phyloP scores from a whole-genome alignment of 64 coral and sea anemone species.

The Cladopsammia gracilis region DNA sequence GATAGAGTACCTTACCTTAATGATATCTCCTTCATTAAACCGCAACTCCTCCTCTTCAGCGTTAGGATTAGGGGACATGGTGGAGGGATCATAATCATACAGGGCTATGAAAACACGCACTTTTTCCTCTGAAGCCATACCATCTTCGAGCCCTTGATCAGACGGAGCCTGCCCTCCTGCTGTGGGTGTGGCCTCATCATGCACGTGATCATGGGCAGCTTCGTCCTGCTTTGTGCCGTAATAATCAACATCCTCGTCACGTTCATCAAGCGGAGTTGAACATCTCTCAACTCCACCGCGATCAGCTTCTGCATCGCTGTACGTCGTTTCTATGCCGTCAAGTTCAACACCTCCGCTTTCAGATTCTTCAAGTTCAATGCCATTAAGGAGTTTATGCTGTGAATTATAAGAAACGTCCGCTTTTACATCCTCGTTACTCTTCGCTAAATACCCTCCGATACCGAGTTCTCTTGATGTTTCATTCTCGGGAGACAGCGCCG shows the following conservation, averaged over 20 bases:
- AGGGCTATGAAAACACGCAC: conserved; percentile 88
- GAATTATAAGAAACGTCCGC: conserved; percentile 2
- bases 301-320: conserved; percentile 63
- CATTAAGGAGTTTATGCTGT: conserved; percentile 9
- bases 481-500: not conserved
- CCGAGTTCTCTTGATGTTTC: not conserved
- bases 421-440: conserved; percentile 23
- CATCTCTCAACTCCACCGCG: not conserved
- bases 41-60: conserved; percentile 94
- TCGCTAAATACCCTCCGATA: conserved; percentile 11
- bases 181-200: not conserved
- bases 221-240: not conserved
- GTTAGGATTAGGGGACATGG: conserved; percentile 91
- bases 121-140: conserved; percentile 28
- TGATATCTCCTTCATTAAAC: conserved; percentile 96
- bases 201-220: not conserved
- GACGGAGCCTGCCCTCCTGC: not conserved
- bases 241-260: not conserved
- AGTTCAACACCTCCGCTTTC: not conserved
- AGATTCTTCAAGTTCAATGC: conserved; percentile 34
- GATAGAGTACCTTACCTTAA: conserved; percentile 71
- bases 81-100: conserved; percentile 94
- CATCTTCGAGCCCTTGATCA: conserved; percentile 1
- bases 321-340: not conserved
- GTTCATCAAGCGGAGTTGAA: conserved; percentile 27